A percentile compares a stretch with the other conserved stretches of the same genome.
phyloP scores from a whole-genome alignment of 2,113 vertebrate species.

The Pelodiscus sinensis region DNA sequence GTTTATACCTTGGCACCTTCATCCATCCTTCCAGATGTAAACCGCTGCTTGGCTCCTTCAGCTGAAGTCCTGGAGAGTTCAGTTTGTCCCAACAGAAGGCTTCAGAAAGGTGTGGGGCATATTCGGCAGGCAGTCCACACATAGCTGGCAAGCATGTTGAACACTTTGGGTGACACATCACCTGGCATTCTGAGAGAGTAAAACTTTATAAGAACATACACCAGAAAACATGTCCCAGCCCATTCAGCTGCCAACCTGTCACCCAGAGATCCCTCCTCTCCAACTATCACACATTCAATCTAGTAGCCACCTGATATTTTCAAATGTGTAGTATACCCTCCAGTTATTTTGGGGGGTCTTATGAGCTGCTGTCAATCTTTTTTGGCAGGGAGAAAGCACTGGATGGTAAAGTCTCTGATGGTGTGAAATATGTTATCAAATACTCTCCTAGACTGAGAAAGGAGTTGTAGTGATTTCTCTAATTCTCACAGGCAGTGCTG shows the following conservation, averaged over 20 bases:
- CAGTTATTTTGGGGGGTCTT: neutral
- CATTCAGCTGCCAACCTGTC: neutral
- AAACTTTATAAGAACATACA: neutral
- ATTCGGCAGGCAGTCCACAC: slow-evolving; percentile 96
- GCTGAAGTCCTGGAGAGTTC: slow-evolving; percentile 88
- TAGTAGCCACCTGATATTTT: neutral
- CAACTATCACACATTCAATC: neutral
- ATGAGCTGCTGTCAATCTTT: neutral
- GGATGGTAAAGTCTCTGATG: neutral
- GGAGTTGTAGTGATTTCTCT: neutral
- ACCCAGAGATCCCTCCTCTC: neutral
- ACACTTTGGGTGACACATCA: slow-evolving; percentile 98
- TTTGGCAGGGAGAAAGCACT: neutral
- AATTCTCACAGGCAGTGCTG: neutral
- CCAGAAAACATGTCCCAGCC: neutral
- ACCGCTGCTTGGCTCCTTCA: slow-evolving; percentile 88
- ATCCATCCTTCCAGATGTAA: slow-evolving; percentile 97
- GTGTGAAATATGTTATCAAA: neutral
- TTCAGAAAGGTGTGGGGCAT: slow-evolving; percentile 92
- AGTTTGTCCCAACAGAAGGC: slow-evolving; percentile 94
- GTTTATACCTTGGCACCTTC: slow-evolving; percentile 93
- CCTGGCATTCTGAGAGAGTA: slow-evolving; percentile 90
- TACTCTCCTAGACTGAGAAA: neutral
- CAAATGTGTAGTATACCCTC: neutral
- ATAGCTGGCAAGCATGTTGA: slow-evolving; percentile 95